Base-by-base conservation (phyloP, 1,140 invertebrate genomes). In the Drosophila repleta region DNA sequence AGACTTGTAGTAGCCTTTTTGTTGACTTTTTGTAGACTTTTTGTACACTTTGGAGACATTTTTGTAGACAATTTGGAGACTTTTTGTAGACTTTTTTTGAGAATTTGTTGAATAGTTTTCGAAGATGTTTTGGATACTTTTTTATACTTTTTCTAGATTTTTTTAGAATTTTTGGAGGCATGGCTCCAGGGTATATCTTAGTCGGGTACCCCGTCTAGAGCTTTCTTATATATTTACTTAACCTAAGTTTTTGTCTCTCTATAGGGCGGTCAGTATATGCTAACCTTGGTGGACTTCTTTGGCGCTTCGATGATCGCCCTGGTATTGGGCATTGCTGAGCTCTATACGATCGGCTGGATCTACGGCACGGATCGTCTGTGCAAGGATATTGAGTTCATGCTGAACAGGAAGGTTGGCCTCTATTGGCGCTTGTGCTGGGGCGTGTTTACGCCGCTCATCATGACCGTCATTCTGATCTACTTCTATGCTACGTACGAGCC, bases 361-460 rank as follows among this genome's bases (percentile, higher is more conserved):
- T 96, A 96, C 79, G 95, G 95, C 94, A 88, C 95, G 1, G 93
- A 94, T 75, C 94, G 94, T 18, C 92, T 95, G 21, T 93, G 94
- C 58, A 91, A 93, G 39, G 94, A 95, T 70, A 91, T 94, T 15
- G 94, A 95, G 75, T 95, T 94, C 71, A 97, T 97, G 96, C 91
- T 96, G 21, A 93, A 94, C 2, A 93, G 93, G 64, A 93, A 94
- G 71, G 94, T 96, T 0, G 94, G 95, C 0, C 79, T 94, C 8
- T 97, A 97, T 85, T 97, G 96, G 96, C 94, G 96, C 80, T 67
- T 96, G 5, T 96, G 95, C 57, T 97, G 97, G 97, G 94, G 94
- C n/a, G 81, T 96, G 4, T 83, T 96, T 13, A 96, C 96, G 21
- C 97, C 97, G 0, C 55, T 95, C 6, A 92, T 96, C 35, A 92